Conservation (phyloP, 2,888 invertebrate species). For the Troglohyphantes excavatus region DNA sequence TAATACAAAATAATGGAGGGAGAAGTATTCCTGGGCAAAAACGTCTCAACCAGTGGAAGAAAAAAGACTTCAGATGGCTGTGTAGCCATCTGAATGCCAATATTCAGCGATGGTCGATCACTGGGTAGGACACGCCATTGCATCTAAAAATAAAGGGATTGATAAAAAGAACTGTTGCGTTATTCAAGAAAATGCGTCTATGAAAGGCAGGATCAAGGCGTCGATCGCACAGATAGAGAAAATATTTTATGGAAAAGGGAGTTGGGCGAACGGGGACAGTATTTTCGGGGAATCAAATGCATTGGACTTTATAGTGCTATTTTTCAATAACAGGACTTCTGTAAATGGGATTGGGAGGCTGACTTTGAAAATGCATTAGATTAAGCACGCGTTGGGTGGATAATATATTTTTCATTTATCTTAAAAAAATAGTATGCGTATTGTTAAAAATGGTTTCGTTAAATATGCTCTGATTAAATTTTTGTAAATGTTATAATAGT, state of each 20-base stretch:
- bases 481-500: too few relatives aligned
- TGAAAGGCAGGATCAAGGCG: conserved; percentile 43
- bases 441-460: too few relatives aligned
- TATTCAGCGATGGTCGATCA: conserved; percentile 39
- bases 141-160: conserved; percentile 27
- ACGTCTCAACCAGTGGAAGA: not conserved
- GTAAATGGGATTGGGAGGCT: conserved; percentile 34
- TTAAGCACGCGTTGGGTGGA: not conserved
- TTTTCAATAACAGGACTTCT: conserved; percentile 39
- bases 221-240: conserved; percentile 56
- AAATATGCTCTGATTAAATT: too few relatives aligned
- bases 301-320: conserved; percentile 15
- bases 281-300: conserved; percentile 42
- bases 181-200: conserved; percentile 45
- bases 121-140: conserved; percentile 22
- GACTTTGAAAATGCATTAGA: not conserved
- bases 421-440: too few relatives aligned
- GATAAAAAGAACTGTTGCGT: conserved; percentile 58
- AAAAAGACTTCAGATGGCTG: not conserved
- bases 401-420: too few relatives aligned
- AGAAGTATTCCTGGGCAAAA: conserved; percentile 20
- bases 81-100: conserved; percentile 53
- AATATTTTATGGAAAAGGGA: conserved; percentile 55
- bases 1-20: conserved; percentile 27
- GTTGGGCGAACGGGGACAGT: conserved; percentile 19